Base-by-base conservation (phyloP, 2,888 invertebrate species). In the Marronus borbonicus region DNA sequence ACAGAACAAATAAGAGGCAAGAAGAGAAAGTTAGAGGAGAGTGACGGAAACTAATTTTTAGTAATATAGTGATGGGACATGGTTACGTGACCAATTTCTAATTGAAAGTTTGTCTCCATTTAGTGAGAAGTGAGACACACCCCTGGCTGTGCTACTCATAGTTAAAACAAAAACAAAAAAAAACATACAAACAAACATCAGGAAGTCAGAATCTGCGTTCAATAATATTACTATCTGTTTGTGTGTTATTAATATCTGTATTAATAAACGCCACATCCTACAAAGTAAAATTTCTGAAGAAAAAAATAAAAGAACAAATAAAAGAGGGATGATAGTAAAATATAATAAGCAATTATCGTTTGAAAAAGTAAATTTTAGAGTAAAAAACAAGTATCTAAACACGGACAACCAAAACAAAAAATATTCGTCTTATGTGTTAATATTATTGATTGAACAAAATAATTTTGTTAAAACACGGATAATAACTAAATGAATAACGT, bases 21-120 rank as follows among this genome's bases (percentile, higher is more conserved):
- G 89, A 94, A 93, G 87, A 91, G 93, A 91, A 94, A 94, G 90
- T 91, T 91, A 85, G 93, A 93, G 87, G 93, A 91, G n/a, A 92
- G 90, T 14, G 90, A 89, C 50, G 90, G 85, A 77, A 86, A 87
- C 82, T 85, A 86, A 85, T 49, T 72, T 70, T n/a, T 14, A 70
- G 55, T 68, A 68, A 50, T 75, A 36, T 77, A 78, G 79, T 79
- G 78, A 75, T 74, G 69, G 60, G 79, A 79, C 79, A 77, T 69
- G 77, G 72, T 66, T 68, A 74, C 66, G 76, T 77, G 76, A 79
- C 79, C 77, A 77, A 79, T 76, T 76, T 69, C 65, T 70, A 78
- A 65, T 62, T 68, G 76, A 79, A 79, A 76, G 58, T 66, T 78
- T 69, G 76, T 78, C 76, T 76, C 76, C 69, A 76, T 69, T 76